Conservation (phyloP, 2,797 vertebrate species). For the Pangasius djambal region DNA sequence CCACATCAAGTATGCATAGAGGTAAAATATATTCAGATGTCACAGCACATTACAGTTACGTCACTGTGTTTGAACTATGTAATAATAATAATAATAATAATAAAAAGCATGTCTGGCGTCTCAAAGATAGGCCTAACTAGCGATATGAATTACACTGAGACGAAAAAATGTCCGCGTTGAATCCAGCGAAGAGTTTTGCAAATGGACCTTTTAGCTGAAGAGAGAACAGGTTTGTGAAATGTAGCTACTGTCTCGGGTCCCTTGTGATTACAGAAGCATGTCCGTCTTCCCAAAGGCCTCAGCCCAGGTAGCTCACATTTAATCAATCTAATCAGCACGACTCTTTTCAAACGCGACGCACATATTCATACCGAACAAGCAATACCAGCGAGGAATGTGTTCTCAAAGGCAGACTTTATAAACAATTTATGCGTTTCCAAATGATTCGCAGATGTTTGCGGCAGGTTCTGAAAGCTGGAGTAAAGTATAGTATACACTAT, state of each 20-base stretch:
- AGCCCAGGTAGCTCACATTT: constrained; percentile 40
- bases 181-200: neutral
- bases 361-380: constrained; percentile 56
- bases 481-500: constrained; percentile 52
- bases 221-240: neutral
- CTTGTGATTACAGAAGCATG: constrained; percentile 44
- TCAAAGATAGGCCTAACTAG: neutral
- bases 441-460: constrained; percentile 76
- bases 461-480: constrained; percentile 61
- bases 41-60: neutral
- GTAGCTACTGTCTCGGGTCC: neutral
- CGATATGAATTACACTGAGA: neutral
- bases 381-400: constrained; percentile 59
- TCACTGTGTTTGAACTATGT: neutral
- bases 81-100: neutral
- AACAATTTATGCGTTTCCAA: constrained; percentile 73
- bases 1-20: neutral
- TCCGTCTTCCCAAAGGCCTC: constrained; percentile 44
- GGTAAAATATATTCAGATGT: constrained; percentile 4
- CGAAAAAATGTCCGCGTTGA: neutral
- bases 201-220: neutral
- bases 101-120: neutral
- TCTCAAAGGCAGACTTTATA: constrained; percentile 62
- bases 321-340: constrained; percentile 54
- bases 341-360: constrained; percentile 55